These are phyloP conservation scores for Malurus elegans DNA, from an alignment of 2,113 vertebrate species.

Conservation along the genomic window DNA sequence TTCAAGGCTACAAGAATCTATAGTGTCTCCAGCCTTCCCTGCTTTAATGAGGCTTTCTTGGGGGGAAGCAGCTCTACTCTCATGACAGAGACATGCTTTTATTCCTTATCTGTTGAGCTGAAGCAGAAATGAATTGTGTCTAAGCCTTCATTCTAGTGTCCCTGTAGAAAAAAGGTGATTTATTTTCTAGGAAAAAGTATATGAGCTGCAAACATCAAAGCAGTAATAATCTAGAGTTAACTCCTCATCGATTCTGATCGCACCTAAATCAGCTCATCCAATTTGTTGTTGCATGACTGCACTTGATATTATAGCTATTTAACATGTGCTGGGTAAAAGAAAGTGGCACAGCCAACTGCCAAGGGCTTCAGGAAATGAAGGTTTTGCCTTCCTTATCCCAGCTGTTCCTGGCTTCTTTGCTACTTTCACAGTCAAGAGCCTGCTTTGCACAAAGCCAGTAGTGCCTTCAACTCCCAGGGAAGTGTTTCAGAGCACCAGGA, in stretches of 20 bases:
- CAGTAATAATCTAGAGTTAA: not conserved
- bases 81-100: not conserved
- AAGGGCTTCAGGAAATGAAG: not conserved
- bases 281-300: rapidly evolving
- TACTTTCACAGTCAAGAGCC: not conserved
- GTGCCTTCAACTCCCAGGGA: not conserved
- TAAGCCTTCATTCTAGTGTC: not conserved
- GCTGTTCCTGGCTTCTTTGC: not conserved
- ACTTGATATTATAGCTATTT: not conserved
- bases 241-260: not conserved
- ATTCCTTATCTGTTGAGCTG: not conserved
- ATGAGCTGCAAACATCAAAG: not conserved
- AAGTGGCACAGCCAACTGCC: not conserved
- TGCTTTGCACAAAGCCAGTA: not conserved
- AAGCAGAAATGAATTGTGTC: not conserved
- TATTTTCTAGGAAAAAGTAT: not conserved
- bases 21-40: not conserved
- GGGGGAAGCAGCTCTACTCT: not conserved
- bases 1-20: not conserved
- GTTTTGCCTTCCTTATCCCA: not conserved
- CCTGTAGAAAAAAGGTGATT: not conserved
- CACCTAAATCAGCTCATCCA: not conserved
- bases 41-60: not conserved
- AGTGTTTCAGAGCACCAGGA: not conserved
- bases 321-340: not conserved